A percentile compares a stretch with the other conserved stretches of the same genome.
phyloP scores from a whole-genome alignment of 2,888 invertebrate genomes.

The Drosophila meridiana region DNA sequence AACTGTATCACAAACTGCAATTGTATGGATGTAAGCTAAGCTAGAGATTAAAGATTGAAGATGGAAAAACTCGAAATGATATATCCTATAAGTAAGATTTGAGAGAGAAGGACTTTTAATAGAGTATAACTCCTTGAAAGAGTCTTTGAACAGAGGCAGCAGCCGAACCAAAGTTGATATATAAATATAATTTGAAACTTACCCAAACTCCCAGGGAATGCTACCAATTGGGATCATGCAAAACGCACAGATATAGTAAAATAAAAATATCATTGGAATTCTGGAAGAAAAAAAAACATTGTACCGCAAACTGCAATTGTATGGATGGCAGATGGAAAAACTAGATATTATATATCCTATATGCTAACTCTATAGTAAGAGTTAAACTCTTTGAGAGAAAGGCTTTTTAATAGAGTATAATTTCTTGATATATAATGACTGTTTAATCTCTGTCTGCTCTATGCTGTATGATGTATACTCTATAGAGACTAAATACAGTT shows the following conservation, averaged over 20 bases:
- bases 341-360: background rate
- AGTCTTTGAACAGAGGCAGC: conserved; percentile 42
- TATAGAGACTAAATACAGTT: no score
- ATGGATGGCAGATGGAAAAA: background rate
- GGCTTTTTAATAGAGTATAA: no score
- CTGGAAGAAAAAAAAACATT: background rate
- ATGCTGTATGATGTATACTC: background rate
- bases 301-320: background rate
- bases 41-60: background rate
- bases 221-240: conserved; percentile 17
- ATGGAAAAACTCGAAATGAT: background rate
- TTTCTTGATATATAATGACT: no score
- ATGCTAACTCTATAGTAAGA: no score
- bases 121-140: no score
- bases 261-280: conserved; percentile 4
- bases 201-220: conserved; percentile 3
- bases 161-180: conserved; percentile 61
- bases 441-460: no score
- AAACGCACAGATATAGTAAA: background rate
- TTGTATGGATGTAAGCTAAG: background rate
- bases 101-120: background rate
- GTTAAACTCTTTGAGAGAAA: background rate
- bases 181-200: conserved; percentile 61
- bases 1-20: background rate
- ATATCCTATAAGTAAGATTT: background rate